Evolutionary conservation across 2,113 vertebrate species (phyloP).

Genomic region (Aleadryas rufinucha): DNA sequence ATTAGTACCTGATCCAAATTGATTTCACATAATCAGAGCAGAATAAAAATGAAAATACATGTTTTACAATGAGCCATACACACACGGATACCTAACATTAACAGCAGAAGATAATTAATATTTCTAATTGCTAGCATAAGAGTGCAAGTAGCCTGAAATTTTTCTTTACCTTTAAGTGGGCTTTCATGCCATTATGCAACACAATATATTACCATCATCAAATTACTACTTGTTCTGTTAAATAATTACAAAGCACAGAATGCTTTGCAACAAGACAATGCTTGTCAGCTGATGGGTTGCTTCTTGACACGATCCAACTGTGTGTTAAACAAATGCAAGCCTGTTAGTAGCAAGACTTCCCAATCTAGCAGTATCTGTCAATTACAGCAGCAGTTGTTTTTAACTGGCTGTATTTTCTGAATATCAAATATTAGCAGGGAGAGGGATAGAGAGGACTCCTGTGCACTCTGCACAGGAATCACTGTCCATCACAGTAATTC

Average conservation of each 20-base stretch:
- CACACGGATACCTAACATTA: not conserved
- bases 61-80: not conserved
- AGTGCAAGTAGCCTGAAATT: not conserved
- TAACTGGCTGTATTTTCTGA: not conserved
- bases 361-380: constrained; percentile 1
- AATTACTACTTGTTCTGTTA: not conserved
- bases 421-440: not conserved
- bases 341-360: not conserved
- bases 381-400: not conserved
- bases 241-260: not conserved
- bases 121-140: not conserved
- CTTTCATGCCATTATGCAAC: not conserved
- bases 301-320: not conserved
- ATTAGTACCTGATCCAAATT: not conserved
- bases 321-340: not conserved
- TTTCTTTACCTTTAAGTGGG: not conserved
- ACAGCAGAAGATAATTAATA: not conserved
- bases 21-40: not conserved
- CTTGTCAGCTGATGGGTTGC: not conserved
- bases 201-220: not conserved
- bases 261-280: not conserved
- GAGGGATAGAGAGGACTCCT: not conserved
- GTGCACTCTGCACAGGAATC: not conserved
- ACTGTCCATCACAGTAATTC: not conserved
- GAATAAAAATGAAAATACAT: not conserved